Evolutionary conservation across 92 coral and sea anemone species (phyloP).

Genomic region (Porites cylindrica): DNA sequence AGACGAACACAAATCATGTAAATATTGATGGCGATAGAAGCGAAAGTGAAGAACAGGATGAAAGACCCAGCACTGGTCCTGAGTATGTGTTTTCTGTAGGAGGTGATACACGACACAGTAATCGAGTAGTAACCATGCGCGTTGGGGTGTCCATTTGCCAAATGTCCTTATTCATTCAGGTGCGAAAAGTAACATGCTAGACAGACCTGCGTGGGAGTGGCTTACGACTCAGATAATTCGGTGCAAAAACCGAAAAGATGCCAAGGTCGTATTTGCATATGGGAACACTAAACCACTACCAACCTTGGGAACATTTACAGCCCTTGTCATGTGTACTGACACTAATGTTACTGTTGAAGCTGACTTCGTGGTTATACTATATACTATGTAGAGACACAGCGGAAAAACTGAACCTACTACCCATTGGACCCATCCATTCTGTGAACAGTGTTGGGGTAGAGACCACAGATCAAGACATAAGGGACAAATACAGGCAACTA

Average conservation of each 20-base stretch:
- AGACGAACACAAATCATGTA: constrained; percentile 34
- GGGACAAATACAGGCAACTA: constrained; percentile 5
- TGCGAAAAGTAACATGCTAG: constrained; percentile 32
- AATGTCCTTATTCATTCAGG: constrained; percentile 51
- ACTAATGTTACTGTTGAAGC: background rate
- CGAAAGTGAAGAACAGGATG: background rate
- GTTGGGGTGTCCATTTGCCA: constrained; percentile 45
- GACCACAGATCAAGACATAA: constrained; percentile 2
- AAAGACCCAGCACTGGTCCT: background rate
- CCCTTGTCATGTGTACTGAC: background rate
- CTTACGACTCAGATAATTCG: constrained; percentile 13
- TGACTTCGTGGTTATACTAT: constrained; percentile 5
- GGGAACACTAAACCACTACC: constrained; percentile 30
- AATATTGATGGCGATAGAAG: background rate
- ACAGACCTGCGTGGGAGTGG: constrained; percentile 40
- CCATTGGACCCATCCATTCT: background rate
- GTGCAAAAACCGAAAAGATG: constrained; percentile 23
- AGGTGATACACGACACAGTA: background rate
- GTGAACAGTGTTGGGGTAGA: constrained; percentile 22
- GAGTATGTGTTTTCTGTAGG: constrained; percentile 43
- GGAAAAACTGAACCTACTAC: background rate
- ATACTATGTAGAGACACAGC: constrained; percentile 11
- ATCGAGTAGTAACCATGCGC: constrained; percentile 10
- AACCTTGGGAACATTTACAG: constrained; percentile 36
- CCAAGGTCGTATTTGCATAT: constrained; percentile 26